Conservation (phyloP, 2,888 invertebrate genomes). For the Ditula angustiorana region DNA sequence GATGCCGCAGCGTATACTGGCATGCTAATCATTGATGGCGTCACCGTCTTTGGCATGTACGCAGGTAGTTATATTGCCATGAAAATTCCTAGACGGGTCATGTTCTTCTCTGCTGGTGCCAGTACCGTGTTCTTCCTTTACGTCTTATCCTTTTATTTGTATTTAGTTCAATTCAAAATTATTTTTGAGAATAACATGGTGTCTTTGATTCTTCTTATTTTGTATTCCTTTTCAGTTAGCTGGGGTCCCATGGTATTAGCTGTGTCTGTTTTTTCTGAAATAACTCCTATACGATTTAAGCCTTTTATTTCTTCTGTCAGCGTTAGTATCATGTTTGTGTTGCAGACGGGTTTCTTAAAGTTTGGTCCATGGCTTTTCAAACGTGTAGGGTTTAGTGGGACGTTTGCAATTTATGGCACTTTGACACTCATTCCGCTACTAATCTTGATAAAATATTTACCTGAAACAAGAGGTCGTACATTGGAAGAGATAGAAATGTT, state of each 20-base stretch:
- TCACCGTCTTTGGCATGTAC: conserved; percentile 3
- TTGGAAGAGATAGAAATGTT: neutral
- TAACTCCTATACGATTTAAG: neutral
- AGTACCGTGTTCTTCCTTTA: neutral
- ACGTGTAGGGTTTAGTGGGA: neutral
- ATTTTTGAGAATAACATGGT: neutral
- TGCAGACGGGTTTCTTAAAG: neutral
- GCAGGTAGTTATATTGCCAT: neutral
- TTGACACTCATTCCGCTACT: neutral
- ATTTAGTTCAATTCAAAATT: neutral
- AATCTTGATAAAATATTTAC: neutral
- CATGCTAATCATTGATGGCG: neutral
- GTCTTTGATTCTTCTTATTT: neutral
- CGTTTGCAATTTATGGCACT: neutral
- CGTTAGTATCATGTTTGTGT: neutral
- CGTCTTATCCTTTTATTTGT: neutral
- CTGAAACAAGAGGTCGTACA: conserved; percentile 5
- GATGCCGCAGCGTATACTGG: neutral
- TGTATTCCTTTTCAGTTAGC: neutral
- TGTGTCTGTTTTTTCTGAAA: neutral
- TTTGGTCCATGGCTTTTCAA: conserved; percentile 1
- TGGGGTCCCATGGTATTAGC: neutral
- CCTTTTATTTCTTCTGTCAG: neutral
- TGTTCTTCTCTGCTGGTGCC: neutral
- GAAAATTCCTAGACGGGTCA: neutral